Evolutionary conservation across 1,140 invertebrate genomes (phyloP).

Genomic region (Zaprionus capensis): DNA sequence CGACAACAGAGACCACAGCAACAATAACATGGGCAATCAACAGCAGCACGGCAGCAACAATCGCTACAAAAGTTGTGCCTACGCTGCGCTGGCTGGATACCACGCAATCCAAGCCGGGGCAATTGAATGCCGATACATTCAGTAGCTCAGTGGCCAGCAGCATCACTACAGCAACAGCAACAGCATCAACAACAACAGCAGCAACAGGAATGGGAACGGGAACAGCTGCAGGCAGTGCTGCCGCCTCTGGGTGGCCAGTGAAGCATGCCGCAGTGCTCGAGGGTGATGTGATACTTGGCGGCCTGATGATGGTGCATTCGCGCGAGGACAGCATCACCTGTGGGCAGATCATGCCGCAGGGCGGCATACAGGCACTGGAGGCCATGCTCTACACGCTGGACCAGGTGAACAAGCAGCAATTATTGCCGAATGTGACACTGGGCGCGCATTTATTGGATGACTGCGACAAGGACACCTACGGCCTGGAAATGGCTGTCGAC

Average conservation of each 20-base stretch:
- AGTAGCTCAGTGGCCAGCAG: constrained; percentile 31
- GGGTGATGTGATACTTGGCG: constrained; percentile 93
- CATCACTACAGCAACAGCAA: constrained; percentile 7
- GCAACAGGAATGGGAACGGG: background rate
- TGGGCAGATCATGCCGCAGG: constrained; percentile 97
- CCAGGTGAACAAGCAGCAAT: constrained; percentile 89
- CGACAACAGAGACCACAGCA: constrained; percentile 29
- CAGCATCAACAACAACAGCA: background rate
- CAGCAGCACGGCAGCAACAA: constrained; percentile 8
- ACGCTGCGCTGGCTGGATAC: constrained; percentile 40
- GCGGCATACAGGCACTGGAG: constrained; percentile 95
- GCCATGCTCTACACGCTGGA: constrained; percentile 97
- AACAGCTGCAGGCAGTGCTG: constrained; percentile 12
- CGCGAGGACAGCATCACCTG: constrained; percentile 93
- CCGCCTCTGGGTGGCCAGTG: constrained; percentile 88
- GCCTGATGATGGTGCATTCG: constrained; percentile 98
- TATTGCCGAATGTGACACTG: constrained; percentile 91
- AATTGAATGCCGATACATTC: constrained; percentile 46
- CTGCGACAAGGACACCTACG: constrained; percentile 98
- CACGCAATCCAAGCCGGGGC: constrained; percentile 17
- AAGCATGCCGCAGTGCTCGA: constrained; percentile 93
- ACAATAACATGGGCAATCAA: constrained; percentile 27
- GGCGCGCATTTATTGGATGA: constrained; percentile 97
- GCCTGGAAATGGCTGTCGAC: constrained; percentile 97
- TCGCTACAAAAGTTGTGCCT: constrained; percentile 48